These are phyloP conservation scores for western clawed frog (Xenopus tropicalis) DNA, from an alignment of 2,113 vertebrate species.

Conservation along the genomic window UCB_Xtro_10.0 CM004448.2:106150001-106150500, in stretches of 20 bases:
- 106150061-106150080: too few relatives aligned
- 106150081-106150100: too few relatives aligned
- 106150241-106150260: not conserved
- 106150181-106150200: not conserved
- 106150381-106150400: slow-evolving; percentile 6
- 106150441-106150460: not conserved
- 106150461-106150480: not conserved
- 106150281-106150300: not conserved
- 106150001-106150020: too few relatives aligned
- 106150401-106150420: not conserved
- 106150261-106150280: not conserved
- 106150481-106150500: not conserved
- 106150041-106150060: too few relatives aligned
- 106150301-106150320: not conserved
- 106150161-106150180: not conserved
- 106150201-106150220: not conserved
- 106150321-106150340: not conserved
- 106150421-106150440: not conserved
- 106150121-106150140: not conserved
- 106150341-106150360: not conserved
- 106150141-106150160: not conserved
- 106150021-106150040: too few relatives aligned
- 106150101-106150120: not conserved
- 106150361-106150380: not conserved
- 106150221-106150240: not conserved